phyloP scores from a whole-genome alignment of 1,140 invertebrate species.

The Nixonia krombeini region DNA sequence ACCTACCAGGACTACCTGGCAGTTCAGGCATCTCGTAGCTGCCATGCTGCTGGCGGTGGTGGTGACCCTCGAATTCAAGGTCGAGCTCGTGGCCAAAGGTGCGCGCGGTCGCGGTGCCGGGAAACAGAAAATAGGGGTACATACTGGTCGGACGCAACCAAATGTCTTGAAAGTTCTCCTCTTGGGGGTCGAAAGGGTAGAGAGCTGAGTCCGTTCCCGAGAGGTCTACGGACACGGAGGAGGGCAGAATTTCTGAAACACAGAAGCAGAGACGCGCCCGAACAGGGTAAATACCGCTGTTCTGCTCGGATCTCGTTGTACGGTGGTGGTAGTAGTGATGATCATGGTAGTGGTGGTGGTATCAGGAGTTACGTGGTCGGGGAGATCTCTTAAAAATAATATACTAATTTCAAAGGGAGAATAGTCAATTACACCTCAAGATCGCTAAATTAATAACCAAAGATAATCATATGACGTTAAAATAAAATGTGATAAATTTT shows the following conservation, averaged over 20 bases:
- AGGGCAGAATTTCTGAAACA: slow-evolving; percentile 75
- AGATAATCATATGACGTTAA: too few relatives aligned
- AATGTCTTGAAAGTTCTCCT: slow-evolving; percentile 70
- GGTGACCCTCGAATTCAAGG: slow-evolving; percentile 50
- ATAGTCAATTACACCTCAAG: too few relatives aligned
- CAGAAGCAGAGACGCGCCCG: slow-evolving; percentile 68
- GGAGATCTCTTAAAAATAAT: too few relatives aligned
- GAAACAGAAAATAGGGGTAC: slow-evolving; percentile 74
- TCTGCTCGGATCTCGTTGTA: slow-evolving; percentile 12
- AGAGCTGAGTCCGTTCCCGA: slow-evolving; percentile 74
- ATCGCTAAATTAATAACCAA: too few relatives aligned
- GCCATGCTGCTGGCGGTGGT: slow-evolving; percentile 52
- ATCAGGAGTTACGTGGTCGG: too few relatives aligned
- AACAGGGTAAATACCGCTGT: slow-evolving; percentile 56
- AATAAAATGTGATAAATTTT: too few relatives aligned
- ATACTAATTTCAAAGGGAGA: too few relatives aligned
- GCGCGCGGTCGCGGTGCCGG: slow-evolving; percentile 66
- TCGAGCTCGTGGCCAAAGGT: slow-evolving; percentile 65
- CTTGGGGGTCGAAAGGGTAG: slow-evolving; percentile 71
- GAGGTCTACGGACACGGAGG: slow-evolving; percentile 70
- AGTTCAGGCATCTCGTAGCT: slow-evolving; percentile 55
- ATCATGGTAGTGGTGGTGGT: slow-evolving; percentile 2
- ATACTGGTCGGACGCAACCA: slow-evolving; percentile 73
- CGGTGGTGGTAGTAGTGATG: too few relatives aligned
- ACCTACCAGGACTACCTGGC: slow-evolving; percentile 50